Evolutionary conservation across 1,140 invertebrate species (phyloP).

Genomic region (Scaptomyza hsui): DNA sequence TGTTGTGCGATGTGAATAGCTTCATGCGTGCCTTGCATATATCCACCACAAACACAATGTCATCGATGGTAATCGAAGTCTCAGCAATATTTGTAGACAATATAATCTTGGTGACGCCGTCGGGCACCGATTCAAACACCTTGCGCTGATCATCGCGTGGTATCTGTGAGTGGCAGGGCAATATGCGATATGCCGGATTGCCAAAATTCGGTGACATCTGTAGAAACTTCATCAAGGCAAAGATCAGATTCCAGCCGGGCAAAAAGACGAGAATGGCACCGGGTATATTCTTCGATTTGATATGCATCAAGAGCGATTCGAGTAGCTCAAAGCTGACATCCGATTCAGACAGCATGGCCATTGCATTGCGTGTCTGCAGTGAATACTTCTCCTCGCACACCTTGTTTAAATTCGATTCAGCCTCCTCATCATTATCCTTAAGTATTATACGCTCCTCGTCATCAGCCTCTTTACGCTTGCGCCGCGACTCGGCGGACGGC

Average conservation of each 20-base stretch:
- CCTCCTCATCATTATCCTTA: constrained; percentile 85
- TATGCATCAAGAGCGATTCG: constrained; percentile 91
- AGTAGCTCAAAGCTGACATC: constrained; percentile 96
- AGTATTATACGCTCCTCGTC: constrained; percentile 86
- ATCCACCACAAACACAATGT: constrained; percentile 98
- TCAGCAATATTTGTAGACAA: constrained; percentile 96
- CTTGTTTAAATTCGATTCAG: constrained; percentile 93
- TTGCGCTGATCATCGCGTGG: constrained; percentile 94
- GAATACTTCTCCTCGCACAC: constrained; percentile 85
- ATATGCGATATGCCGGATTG: constrained; percentile 86
- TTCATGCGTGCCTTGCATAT: constrained; percentile 98
- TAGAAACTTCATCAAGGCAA: constrained; percentile 94
- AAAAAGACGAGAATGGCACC: constrained; percentile 96
- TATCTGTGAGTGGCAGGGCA: constrained; percentile 95
- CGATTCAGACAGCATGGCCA: constrained; percentile 91
- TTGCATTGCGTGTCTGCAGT: constrained; percentile 87
- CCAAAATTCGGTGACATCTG: constrained; percentile 91
- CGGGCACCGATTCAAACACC: constrained; percentile 92
- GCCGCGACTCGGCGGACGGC: constrained; percentile 89
- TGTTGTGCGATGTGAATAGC: constrained; percentile 97
- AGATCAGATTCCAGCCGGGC: constrained; percentile 97
- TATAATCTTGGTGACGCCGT: constrained; percentile 91
- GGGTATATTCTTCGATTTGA: constrained; percentile 88
- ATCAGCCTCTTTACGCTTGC: constrained; percentile 89
- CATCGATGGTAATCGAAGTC: constrained; percentile 98